Evolutionary conservation across 1,140 invertebrate species (phyloP), one percentile per base, ranked within the genome.

Genomic region (Zaprionus kolodkinae): DNA sequence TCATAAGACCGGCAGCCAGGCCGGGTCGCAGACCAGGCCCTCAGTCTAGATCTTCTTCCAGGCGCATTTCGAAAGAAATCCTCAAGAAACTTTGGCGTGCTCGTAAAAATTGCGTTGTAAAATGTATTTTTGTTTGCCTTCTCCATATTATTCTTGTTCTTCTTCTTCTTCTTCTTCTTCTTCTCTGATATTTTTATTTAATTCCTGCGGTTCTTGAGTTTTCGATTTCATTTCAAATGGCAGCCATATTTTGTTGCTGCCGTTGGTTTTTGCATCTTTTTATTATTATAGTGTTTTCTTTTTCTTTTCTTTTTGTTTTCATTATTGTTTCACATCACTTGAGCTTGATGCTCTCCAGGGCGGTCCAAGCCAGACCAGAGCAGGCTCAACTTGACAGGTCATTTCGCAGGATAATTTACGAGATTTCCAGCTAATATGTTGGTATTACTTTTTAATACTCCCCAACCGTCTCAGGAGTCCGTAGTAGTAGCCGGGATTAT

Each of bases 31-130:
- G 21, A 2, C 21, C 21, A 2, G 21, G 21, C 21, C 21, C 33
- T 21, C 50, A 48, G 60, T 36, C 45, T 17, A 25, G 45, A 38
- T 66, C 36, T 71, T 45, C 21, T 50, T 57, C 45, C 50, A 27
- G 13, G 36, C 54, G 33, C 48, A 66, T 57, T 72, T 79, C 67
- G 63, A 33, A 59, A 72, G 78, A 78, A 84, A 78, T 67, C 56
- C 67, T 50, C 60, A 59, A 64, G 62, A 66, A 84, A 83, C 79
- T 87, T 86, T 73, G 66, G 52, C 55, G 63, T 67, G 83, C 80
- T 88, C 84, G 85, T 88, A 88, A 88, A 78, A 88, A 88, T 80
- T 55, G 87, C 88, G 84, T 84, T 88, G 84, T 88, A 88, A 88
- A 88, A 88, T 88, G 77, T 88, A 80, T 80, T 88, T 88, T 67